Evolutionary conservation across 1,140 invertebrate species (phyloP).

Genomic region (Drosophila kikkawai): DNA sequence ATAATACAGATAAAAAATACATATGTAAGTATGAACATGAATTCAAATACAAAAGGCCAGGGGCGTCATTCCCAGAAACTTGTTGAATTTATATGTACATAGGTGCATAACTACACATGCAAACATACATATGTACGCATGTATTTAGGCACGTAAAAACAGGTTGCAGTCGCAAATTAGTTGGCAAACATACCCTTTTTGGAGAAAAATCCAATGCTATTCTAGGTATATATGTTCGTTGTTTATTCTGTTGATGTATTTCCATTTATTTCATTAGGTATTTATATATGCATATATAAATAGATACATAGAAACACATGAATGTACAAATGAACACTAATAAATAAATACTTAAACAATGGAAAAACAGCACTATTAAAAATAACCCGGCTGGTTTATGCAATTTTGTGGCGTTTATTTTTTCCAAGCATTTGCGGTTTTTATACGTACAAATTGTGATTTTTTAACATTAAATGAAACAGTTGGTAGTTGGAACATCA

Average conservation of each 20-base stretch:
- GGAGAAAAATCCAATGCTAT: constrained; percentile 4
- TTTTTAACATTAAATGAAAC: background rate
- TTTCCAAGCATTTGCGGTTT: background rate
- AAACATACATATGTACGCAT: background rate
- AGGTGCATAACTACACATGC: background rate
- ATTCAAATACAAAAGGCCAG: background rate
- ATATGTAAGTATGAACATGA: background rate
- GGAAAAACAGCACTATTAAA: constrained; percentile 1
- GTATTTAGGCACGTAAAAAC: constrained; percentile 20
- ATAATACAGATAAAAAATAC: background rate
- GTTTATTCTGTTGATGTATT: background rate
- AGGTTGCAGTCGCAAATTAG: constrained; percentile 21
- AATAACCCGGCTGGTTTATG: background rate
- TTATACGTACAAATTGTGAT: background rate
- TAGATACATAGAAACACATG: constrained; percentile 20
- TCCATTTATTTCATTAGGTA: constrained; percentile 50
- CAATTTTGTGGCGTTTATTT: background rate
- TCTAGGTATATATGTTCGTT: constrained; percentile 40
- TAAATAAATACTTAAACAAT: constrained; percentile 9
- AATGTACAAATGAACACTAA: background rate
- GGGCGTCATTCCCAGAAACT: background rate
- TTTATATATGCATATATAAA: constrained; percentile 24
- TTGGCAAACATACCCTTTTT: constrained; percentile 8
- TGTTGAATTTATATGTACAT: constrained; percentile 2
- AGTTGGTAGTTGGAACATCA: constrained; percentile 12